Evolutionary conservation across 2,113 vertebrate species (phyloP).

Genomic region (Rhinolophus ferrumequinum): DNA sequence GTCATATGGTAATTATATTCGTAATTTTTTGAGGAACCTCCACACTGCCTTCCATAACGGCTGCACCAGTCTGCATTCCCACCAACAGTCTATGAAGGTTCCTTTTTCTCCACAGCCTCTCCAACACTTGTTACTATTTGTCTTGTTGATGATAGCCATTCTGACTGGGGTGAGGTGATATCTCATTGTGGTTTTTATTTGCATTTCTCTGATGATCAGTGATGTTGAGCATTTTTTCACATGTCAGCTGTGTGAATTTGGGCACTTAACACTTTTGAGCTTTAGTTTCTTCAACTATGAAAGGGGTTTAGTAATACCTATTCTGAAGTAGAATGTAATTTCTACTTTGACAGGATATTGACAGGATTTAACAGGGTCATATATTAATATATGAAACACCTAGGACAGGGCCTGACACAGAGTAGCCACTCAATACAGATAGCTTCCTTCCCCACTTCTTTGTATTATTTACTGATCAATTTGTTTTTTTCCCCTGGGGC

Average conservation of each 20-base stretch:
- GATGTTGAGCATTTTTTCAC: too few relatives aligned
- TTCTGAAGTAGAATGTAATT: conserved; percentile 42
- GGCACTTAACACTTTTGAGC: neutral
- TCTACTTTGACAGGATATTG: neutral
- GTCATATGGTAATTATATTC: too few relatives aligned
- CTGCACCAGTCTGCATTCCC: too few relatives aligned
- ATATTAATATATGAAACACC: neutral
- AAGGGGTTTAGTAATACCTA: neutral
- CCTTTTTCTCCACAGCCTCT: too few relatives aligned
- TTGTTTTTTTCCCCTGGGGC: neutral
- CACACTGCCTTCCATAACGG: too few relatives aligned
- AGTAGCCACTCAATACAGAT: neutral
- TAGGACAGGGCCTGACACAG: neutral
- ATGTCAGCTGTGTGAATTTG: neutral
- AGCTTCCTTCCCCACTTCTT: neutral
- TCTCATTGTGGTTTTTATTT: too few relatives aligned
- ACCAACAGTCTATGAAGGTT: too few relatives aligned
- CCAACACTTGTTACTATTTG: too few relatives aligned
- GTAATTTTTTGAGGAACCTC: too few relatives aligned
- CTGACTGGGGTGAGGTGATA: too few relatives aligned
- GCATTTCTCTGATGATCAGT: too few relatives aligned
- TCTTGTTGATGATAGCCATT: too few relatives aligned
- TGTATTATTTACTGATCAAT: neutral
- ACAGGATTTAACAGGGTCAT: neutral
- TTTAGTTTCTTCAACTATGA: conserved; percentile 17